Evolutionary conservation across 1,140 invertebrate genomes (phyloP), one percentile per base, ranked within the genome.

Genomic region (Drosophila nannoptera): DNA sequence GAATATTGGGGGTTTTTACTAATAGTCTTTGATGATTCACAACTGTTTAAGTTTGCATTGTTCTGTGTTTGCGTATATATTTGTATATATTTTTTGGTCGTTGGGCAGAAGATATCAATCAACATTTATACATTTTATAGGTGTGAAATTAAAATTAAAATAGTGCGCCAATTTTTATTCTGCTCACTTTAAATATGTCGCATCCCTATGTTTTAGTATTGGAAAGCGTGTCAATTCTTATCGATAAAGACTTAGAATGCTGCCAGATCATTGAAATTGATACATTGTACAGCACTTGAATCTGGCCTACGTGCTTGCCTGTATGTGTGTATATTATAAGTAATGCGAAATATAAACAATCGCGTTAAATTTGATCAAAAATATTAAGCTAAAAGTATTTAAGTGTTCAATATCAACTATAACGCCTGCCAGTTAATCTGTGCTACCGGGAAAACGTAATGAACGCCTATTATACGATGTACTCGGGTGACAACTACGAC

Each of bases 401-500:
- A 40, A 48, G 0, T 14, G 40, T 14, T 3, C 38, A 49, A 36
- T 69, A 36, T n/a, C 6, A 43, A 7, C 1, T 3, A 0, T 14
- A 42, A 42, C 49, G 5, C 22, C 5, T 11, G 11, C 32, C 32
- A 3, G 12, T 6, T 14, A 31, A 8, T 4, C 32, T 43, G 22
- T 33, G 5, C 29, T 12, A 52, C 32, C 11, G 5, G 5, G 31
- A 11, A 46, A 5, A 46, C 22, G 22, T 7, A 43, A 80, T 84
- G 80, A 80, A 68, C 48, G 49, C 73, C 35, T 86, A 80, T 56
- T 84, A 76, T 53, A 81, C 60, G n/a, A 40, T 64, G 0, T 81
- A 70, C 52, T 69, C 81, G 7, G 77, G 74, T 12, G 71, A 68
- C 8, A 83, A 81, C 53, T 86, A 86, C 45, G 81, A 86, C 32